Evolutionary conservation across 2,888 invertebrate genomes (phyloP), one percentile per base, ranked within the genome.

Genomic region (Dynastes hyllus): DNA sequence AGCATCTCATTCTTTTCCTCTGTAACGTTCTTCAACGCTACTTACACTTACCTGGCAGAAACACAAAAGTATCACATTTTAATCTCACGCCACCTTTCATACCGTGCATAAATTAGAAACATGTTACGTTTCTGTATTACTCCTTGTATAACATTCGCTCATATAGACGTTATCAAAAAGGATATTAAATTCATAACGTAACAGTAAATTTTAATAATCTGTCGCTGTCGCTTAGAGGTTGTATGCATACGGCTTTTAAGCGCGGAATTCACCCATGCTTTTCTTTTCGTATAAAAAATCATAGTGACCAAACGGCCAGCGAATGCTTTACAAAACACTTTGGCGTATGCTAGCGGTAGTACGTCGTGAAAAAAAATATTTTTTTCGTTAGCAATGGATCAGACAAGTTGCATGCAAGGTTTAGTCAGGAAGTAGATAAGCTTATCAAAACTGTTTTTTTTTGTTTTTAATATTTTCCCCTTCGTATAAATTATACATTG

Each of bases 361-460:
- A 55, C 73, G 73, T 45, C 73, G 73, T 61, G 58, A 77, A 77
- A 69, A 78, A 73, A 73, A 65, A n/a, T 55, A 29, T 22, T 55
- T 61, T 32, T 73, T 73, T 71, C 29, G 78, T 65, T 71, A 78
- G 61, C 79, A 76, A 79, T 78, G 79, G 69, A 81, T 78, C 78
- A 79, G 79, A 78, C 79, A 81, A 80, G 76, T 80, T 80, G 75
- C 78, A 78, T 79, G 81, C 73, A 77, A 76, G 77, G 67, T 70
- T 79, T 61, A 76, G 61, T 76, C 80, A 82, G 82, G 82, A 82
- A 83, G 82, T 83, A 80, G 83, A 82, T 82, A 82, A 81, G 81
- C 81, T 80, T 81, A 83, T 83, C 82, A 80, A 79, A 78, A 69
- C 76, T 75, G 32, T n/a, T 40, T 77, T 76, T 79, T 76, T 81